Conservation (phyloP, 2,797 vertebrate genomes). For the Lepidocolaptes lacrymiger region DNA sequence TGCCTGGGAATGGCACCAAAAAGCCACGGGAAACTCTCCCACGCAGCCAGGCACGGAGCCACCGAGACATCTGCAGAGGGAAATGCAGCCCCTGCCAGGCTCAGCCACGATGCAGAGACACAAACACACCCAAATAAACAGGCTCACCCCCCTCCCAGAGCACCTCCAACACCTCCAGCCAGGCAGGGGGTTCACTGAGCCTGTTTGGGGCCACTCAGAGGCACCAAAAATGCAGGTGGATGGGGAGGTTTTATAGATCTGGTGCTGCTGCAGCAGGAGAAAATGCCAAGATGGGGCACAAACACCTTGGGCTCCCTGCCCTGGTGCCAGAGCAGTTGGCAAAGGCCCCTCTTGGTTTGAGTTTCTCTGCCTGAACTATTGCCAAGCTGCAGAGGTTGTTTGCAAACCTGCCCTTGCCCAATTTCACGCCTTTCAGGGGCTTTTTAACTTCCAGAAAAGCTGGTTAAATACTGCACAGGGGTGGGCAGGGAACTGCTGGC, state of each 20-base stretch:
- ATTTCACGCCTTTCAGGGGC: not conserved
- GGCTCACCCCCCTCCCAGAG: not conserved
- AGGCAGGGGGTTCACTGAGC: not conserved
- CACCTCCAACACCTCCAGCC: accelerated
- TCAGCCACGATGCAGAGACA: not conserved
- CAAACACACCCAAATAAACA: slow-evolving; percentile 10
- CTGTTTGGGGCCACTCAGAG: not conserved
- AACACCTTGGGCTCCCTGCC: not conserved
- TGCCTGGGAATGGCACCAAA: slow-evolving; percentile 55
- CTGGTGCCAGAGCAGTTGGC: not conserved
- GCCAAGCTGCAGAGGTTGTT: not conserved
- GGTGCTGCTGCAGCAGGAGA: not conserved
- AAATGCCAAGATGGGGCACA: not conserved
- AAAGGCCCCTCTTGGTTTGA: not conserved
- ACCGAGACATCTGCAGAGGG: slow-evolving; percentile 19
- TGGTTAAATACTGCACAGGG: not conserved
- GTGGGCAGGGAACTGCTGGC: not conserved
- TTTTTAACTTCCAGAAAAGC: not conserved
- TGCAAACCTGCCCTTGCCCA: not conserved
- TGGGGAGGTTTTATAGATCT: accelerated
- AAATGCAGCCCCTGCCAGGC: not conserved
- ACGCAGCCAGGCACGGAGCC: not conserved
- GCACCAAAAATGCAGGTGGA: accelerated
- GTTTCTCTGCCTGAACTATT: not conserved
- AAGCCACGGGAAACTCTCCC: slow-evolving; percentile 23